Conservation (phyloP, 2,888 invertebrate species). For the Volucella inflata region DNA sequence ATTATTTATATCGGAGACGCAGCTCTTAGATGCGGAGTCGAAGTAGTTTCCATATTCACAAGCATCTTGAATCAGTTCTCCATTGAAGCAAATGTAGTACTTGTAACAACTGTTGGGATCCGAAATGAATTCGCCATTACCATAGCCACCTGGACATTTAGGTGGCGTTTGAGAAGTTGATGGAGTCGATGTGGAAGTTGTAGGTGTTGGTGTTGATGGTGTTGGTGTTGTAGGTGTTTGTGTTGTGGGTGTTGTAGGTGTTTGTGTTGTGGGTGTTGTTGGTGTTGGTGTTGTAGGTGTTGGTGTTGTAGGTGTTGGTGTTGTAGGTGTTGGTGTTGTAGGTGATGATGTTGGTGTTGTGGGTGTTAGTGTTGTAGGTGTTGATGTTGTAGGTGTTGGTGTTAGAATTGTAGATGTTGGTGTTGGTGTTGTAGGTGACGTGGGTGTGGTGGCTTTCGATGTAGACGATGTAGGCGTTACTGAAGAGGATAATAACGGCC, state of each 20-base stretch:
- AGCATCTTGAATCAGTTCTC: slow-evolving; percentile 72
- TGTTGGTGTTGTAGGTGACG: not conserved
- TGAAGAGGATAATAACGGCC: not conserved
- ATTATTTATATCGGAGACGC: not conserved
- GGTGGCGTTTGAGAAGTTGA: not conserved
- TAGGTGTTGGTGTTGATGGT: not conserved
- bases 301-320: slow-evolving; percentile 2
- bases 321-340: slow-evolving; percentile 13
- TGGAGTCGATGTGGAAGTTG: not conserved
- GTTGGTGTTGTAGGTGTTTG: not conserved
- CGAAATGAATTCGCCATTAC: slow-evolving; percentile 76
- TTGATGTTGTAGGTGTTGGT: not conserved
- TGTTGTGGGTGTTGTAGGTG: not conserved
- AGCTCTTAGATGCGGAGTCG: slow-evolving; percentile 38
- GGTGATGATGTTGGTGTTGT: slow-evolving; percentile 2
- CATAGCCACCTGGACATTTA: slow-evolving; percentile 40
- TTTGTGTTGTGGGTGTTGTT: not conserved
- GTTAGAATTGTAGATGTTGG: not conserved
- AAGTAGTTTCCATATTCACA: slow-evolving; percentile 77
- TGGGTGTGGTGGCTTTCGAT: not conserved
- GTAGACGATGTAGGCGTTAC: not conserved
- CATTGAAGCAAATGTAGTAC: slow-evolving; percentile 79
- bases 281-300: not conserved
- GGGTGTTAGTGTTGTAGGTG: not conserved
- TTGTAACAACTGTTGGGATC: slow-evolving; percentile 77